Evolutionary conservation across 1,140 invertebrate species (phyloP), one percentile per base, ranked within the genome.

Genomic region (Papilio polyxenes): DNA sequence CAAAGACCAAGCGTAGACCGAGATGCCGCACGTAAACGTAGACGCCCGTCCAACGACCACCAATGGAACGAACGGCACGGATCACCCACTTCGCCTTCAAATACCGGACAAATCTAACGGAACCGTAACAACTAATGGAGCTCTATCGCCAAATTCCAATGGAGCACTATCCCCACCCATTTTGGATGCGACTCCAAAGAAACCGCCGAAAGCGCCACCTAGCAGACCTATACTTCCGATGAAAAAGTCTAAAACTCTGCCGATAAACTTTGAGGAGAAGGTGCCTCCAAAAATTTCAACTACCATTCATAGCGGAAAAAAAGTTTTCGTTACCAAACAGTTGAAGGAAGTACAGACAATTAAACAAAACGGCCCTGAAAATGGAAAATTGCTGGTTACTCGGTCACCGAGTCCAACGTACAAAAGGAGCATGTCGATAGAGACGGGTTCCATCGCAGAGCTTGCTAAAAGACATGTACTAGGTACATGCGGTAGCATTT

Each of bases 381-480:
- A 91, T 87, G 87, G 86, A 78, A 90, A 84, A 59, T 85, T 85
- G 79, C 80, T 94, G 69, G 84, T 91, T 4, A 92, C 88, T 59
- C 91, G 91, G 56, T 93, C 95, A 20, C 92, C 93, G 0, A 95
- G 93, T 88, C 94, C 95, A 37, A 86, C 87, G 8, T 92, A 90
- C 78, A 91, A 87, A 82, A 92, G 92, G 78, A 94, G 90, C 81
- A 88, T 85, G 76, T 93, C 92, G 85, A 87, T 84, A n/a, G 94
- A 95, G 86, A 94, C 91, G 49, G 94, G 94, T 75, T 94, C 92
- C 7, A 95, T 95, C 80, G 91, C 93, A 75, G 94, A 94, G 85
- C 85, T 95, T 7, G 91, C 92, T 15, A 93, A 87, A 84, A 89
- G 94, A 75, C 92, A 95, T 81, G 88, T 86, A 23, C 87, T 59